A percentile compares a stretch with the other conserved stretches of the same genome.
Evolutionary conservation across 1,140 invertebrate species (phyloP).

Genomic region (Drosophila parvula): DNA sequence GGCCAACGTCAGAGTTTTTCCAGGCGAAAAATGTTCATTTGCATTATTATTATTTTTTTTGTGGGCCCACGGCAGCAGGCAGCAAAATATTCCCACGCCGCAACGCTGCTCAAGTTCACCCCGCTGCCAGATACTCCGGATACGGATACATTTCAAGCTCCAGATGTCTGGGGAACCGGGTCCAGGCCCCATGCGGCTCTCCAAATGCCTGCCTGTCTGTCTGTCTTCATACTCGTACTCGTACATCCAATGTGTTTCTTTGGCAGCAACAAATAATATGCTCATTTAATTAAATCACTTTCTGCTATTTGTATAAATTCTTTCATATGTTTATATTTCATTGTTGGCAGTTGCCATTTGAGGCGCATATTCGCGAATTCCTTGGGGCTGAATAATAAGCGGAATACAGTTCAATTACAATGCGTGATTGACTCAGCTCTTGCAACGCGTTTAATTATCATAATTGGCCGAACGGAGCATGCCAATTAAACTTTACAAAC

Average conservation of each 20-base stretch:
- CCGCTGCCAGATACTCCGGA: conserved; percentile 45
- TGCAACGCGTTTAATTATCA: conserved; percentile 54
- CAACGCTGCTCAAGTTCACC: conserved; percentile 56
- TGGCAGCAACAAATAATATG: conserved; percentile 31
- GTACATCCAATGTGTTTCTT: conserved; percentile 18
- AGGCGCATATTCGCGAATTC: conserved; percentile 23
- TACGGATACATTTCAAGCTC: conserved; percentile 44
- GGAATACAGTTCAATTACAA: conserved; percentile 24
- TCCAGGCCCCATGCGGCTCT: conserved; percentile 30
- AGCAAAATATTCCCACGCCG: conserved; percentile 67
- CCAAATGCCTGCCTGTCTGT: conserved; percentile 17
- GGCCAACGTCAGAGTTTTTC: conserved; percentile 25
- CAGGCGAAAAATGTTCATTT: conserved; percentile 45
- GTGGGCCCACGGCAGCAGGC: conserved; percentile 21
- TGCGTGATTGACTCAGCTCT: conserved; percentile 22
- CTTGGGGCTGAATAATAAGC: conserved; percentile 17
- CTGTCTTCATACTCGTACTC: conserved; percentile 19
- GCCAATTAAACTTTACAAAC: conserved; percentile 60
- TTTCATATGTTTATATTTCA: conserved; percentile 40
- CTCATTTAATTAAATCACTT: conserved; percentile 63
- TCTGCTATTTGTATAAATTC: conserved; percentile 15
- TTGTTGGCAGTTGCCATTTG: conserved; percentile 9
- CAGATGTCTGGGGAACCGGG: conserved; percentile 29
- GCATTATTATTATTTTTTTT: conserved; percentile 39
- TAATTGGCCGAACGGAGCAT: conserved; percentile 45